phyloP scores from a whole-genome alignment of 1,140 invertebrate species.

The Micrasema minimum region DNA sequence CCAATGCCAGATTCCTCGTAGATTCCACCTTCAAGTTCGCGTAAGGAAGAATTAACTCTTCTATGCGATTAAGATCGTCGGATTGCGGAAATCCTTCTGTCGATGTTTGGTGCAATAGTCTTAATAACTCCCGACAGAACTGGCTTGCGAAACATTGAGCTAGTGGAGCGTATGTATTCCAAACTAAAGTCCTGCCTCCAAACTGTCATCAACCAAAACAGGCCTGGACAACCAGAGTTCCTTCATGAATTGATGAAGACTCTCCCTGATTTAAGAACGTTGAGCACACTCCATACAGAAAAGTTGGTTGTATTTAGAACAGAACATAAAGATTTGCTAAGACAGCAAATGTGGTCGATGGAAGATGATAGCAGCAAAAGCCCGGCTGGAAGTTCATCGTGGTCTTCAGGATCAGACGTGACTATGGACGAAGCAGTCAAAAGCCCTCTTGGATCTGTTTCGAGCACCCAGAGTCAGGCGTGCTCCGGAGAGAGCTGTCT shows the following conservation, averaged over 20 bases:
- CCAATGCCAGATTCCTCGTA: slow-evolving; percentile 93
- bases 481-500: slow-evolving; percentile 68
- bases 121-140: slow-evolving; percentile 94
- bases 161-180: slow-evolving; percentile 92
- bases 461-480: slow-evolving; percentile 80
- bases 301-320: slow-evolving; percentile 94
- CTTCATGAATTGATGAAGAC: slow-evolving; percentile 91
- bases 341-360: slow-evolving; percentile 75
- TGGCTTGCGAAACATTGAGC: slow-evolving; percentile 89
- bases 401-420: slow-evolving; percentile 76
- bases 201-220: slow-evolving; percentile 87
- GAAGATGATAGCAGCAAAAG: slow-evolving; percentile 73
- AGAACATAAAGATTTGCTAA: slow-evolving; percentile 83
- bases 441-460: slow-evolving; percentile 85
- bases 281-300: slow-evolving; percentile 96
- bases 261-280: slow-evolving; percentile 92
- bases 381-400: slow-evolving; percentile 69
- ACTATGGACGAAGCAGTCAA: slow-evolving; percentile 82
- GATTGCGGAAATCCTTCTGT: slow-evolving; percentile 93
- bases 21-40: slow-evolving; percentile 98
- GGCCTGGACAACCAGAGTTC: slow-evolving; percentile 82
- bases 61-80: slow-evolving; percentile 84
- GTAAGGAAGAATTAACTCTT: slow-evolving; percentile 89
- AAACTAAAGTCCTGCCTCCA: slow-evolving; percentile 88
- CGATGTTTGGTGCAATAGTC: slow-evolving; percentile 95